phyloP scores from a whole-genome alignment of 2,888 invertebrate genomes.

The Perizoma flavofasciatum region DNA sequence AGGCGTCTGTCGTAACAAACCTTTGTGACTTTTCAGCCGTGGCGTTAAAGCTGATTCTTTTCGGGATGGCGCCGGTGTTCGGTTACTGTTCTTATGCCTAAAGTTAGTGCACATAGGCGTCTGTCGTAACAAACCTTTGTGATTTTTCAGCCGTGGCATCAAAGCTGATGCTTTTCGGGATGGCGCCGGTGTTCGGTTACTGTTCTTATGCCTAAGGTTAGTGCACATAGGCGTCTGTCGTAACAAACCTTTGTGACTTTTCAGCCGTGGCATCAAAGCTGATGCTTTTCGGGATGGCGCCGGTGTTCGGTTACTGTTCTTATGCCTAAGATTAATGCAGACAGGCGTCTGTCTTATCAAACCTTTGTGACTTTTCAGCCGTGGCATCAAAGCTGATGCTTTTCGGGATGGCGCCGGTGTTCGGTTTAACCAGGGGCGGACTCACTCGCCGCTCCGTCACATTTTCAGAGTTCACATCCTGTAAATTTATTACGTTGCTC shows the following conservation, averaged over 20 bases:
- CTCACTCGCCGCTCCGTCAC: slow-evolving; percentile 73
- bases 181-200: slow-evolving; percentile 90
- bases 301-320: slow-evolving; percentile 86
- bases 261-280: slow-evolving; percentile 94
- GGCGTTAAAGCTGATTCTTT: slow-evolving; percentile 96
- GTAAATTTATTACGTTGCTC: background rate
- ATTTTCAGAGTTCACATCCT: slow-evolving; percentile 75
- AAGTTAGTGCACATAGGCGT: too few species aligned
- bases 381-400: slow-evolving; percentile 96
- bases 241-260: slow-evolving; percentile 85
- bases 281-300: slow-evolving; percentile 95
- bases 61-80: slow-evolving; percentile 94
- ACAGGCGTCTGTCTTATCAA: slow-evolving; percentile 6
- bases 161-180: slow-evolving; percentile 96
- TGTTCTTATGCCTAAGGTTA: too few species aligned
- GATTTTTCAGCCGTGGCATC: slow-evolving; percentile 92
- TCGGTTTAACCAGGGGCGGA: slow-evolving; percentile 70
- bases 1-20: slow-evolving; percentile 43
- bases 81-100: too few species aligned
- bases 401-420: slow-evolving; percentile 94
- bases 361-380: slow-evolving; percentile 90
- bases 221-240: too few species aligned
- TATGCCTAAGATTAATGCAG: too few species aligned
- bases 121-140: slow-evolving; percentile 82
- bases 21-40: slow-evolving; percentile 91